phyloP scores from a whole-genome alignment of 2,113 vertebrate genomes.

The Camelus dromedarius region DNA sequence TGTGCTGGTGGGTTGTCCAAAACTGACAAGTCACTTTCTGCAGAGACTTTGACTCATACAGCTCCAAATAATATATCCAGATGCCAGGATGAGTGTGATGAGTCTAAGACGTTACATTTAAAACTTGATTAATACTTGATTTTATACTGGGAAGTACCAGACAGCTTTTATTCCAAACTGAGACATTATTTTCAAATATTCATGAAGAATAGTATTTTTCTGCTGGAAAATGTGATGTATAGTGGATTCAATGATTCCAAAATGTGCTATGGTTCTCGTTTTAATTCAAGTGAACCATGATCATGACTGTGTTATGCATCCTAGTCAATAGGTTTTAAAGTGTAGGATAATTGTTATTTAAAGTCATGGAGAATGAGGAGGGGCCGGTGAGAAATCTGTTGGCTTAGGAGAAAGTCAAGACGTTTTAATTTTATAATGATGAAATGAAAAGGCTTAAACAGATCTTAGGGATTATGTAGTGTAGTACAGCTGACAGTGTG shows the following conservation, averaged over 20 bases:
- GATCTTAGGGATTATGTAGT: neutral
- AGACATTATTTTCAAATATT: conserved; percentile 21
- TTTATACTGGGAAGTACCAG: neutral
- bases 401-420: neutral
- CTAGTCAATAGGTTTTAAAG: neutral
- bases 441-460: neutral
- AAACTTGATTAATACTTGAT: conserved; percentile 6
- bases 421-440: neutral
- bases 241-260: neutral
- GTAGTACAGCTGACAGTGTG: neutral
- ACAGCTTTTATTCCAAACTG: neutral
- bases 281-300: neutral
- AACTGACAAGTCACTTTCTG: neutral
- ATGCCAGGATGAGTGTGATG: neutral
- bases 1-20: neutral
- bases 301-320: neutral
- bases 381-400: neutral
- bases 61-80: neutral
- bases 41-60: neutral
- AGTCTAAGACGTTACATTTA: neutral
- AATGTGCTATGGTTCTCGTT: neutral
- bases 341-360: neutral
- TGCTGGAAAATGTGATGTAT: neutral
- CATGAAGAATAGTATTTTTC: neutral
- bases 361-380: neutral